phyloP scores from a whole-genome alignment of 2,888 invertebrate genomes.

The Axea sp. region DNA sequence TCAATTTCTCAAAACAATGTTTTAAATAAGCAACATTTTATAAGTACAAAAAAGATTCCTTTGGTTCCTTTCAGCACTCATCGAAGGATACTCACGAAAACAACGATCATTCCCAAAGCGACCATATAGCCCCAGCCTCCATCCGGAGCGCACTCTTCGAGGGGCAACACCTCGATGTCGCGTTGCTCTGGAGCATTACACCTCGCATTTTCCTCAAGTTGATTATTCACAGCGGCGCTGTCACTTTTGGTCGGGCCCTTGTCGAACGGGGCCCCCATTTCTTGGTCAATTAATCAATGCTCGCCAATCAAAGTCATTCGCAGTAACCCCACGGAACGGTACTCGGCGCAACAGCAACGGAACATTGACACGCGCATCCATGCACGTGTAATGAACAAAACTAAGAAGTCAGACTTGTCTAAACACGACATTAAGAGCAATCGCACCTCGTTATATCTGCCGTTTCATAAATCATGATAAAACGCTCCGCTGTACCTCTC shows the following conservation, averaged over 20 bases:
- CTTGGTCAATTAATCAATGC: slow-evolving; percentile 4
- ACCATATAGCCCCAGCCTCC: slow-evolving; percentile 96
- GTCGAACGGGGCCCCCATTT: slow-evolving; percentile 51
- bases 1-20: too few species aligned
- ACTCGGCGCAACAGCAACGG: slow-evolving; percentile 22
- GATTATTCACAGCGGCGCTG: not conserved
- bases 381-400: slow-evolving; percentile 56
- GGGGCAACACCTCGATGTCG: not conserved
- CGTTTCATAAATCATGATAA: slow-evolving; percentile 59
- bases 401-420: slow-evolving; percentile 49
- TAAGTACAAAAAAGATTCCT: not conserved
- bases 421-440: slow-evolving; percentile 52
- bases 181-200: slow-evolving; percentile 9
- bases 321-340: slow-evolving; percentile 1
- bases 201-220: slow-evolving; percentile 13
- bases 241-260: slow-evolving; percentile 47
- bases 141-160: slow-evolving; percentile 83
- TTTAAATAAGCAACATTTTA: too few species aligned
- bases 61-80: not conserved
- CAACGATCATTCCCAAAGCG: slow-evolving; percentile 89
- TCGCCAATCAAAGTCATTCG: slow-evolving; percentile 22
- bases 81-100: slow-evolving; percentile 85
- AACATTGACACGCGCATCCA: slow-evolving; percentile 54
- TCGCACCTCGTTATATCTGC: slow-evolving; percentile 48
- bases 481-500: slow-evolving; percentile 13